A percentile compares a stretch with the other conserved stretches of the same genome.
phyloP scores from a whole-genome alignment of 2,888 invertebrate genomes.

The Drosophila falleni region DNA sequence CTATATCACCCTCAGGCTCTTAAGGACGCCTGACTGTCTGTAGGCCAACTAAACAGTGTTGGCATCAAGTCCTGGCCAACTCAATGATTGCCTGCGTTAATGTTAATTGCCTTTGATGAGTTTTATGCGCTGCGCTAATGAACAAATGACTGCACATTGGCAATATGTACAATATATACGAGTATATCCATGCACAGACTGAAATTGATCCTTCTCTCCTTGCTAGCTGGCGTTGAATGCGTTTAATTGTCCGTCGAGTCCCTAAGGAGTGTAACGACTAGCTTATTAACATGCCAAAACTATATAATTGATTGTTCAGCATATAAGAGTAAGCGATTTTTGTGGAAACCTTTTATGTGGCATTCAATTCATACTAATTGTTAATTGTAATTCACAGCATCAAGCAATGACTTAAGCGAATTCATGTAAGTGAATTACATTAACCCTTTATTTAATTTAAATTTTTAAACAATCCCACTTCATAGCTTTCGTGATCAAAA shows the following conservation, averaged over 20 bases:
- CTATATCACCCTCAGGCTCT: conserved; percentile 17
- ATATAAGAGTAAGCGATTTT: conserved; percentile 41
- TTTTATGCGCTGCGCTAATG: conserved; percentile 79
- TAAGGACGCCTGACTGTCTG: conserved; percentile 43
- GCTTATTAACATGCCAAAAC: conserved; percentile 25
- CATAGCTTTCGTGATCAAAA: no score
- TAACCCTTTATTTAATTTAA: no score
- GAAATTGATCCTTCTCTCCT: conserved; percentile 21
- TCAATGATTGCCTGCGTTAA: conserved; percentile 77
- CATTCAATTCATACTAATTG: conserved; percentile 19
- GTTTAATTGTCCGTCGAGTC: conserved; percentile 60
- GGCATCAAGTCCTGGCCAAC: conserved; percentile 29
- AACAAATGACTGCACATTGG: conserved; percentile 76
- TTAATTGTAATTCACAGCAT: conserved; percentile 3
- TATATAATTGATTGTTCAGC: conserved; percentile 65
- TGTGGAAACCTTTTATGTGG: conserved; percentile 16
- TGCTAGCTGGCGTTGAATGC: not conserved
- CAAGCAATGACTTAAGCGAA: not conserved
- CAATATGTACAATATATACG: conserved; percentile 59
- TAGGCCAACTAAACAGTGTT: conserved; percentile 23
- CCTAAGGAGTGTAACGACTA: conserved; percentile 21
- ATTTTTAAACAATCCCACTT: no score
- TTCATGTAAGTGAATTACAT: not conserved
- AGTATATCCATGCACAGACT: conserved; percentile 31
- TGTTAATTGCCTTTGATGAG: conserved; percentile 81